These are phyloP conservation scores for Aphelinus certus DNA, from an alignment of 1,140 invertebrate species.

Conservation along the genomic window DNA sequence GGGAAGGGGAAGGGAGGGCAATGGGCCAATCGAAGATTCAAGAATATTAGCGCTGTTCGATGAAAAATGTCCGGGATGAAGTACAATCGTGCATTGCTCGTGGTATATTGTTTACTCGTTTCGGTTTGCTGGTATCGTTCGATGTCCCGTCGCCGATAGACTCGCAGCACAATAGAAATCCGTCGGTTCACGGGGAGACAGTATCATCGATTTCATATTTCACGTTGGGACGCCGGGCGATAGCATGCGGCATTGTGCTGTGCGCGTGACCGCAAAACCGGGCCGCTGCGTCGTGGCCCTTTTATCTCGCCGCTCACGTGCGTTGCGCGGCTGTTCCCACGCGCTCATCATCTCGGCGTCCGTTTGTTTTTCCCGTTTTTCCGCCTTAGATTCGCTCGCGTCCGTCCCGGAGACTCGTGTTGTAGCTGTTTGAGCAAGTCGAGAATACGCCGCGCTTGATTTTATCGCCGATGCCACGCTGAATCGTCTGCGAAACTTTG, in stretches of 20 bases:
- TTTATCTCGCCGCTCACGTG: neutral
- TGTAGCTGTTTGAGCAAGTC: too few relatives aligned
- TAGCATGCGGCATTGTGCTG: neutral
- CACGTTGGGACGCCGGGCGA: constrained; percentile 40
- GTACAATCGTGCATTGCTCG: too few relatives aligned
- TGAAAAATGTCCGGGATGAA: too few relatives aligned
- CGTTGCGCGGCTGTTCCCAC: neutral
- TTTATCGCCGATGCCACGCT: too few relatives aligned
- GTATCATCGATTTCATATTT: constrained; percentile 54
- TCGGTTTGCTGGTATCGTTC: neutral
- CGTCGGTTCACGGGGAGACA: constrained; percentile 1
- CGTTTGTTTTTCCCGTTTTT: constrained; percentile 39
- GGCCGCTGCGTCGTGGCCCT: neutral
- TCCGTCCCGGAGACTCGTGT: too few relatives aligned
- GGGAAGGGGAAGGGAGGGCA: neutral
- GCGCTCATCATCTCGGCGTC: constrained; percentile 35
- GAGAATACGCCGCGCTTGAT: too few relatives aligned
- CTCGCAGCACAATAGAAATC: constrained; percentile 5
- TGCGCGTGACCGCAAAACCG: neutral
- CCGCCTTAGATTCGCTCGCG: constrained; percentile 31
- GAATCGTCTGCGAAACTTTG: neutral
- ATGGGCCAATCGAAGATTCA: too few relatives aligned
- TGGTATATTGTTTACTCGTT: constrained; percentile 1
- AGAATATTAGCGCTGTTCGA: too few relatives aligned
- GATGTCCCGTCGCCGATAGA: neutral